Conservation (phyloP, 2,113 vertebrate genomes). For the Steatornis caripensis region DNA sequence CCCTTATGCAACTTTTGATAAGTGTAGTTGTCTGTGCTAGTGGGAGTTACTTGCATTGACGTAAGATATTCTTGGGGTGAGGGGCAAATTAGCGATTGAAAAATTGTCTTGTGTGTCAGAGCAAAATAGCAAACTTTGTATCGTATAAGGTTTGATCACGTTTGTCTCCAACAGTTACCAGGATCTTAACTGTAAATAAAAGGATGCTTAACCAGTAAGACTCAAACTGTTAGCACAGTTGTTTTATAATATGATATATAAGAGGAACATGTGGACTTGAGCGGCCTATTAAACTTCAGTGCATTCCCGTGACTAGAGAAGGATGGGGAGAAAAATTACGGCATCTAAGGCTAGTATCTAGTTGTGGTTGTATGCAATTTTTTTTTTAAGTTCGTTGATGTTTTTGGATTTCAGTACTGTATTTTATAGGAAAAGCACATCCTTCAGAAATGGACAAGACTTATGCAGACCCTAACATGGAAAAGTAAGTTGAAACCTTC, state of each 20-base stretch:
- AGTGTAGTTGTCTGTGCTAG: not conserved
- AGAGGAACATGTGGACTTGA: not conserved
- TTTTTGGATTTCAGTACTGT: not conserved
- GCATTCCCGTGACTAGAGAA: not conserved
- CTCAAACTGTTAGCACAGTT: not conserved
- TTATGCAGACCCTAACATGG: slow-evolving; percentile 51
- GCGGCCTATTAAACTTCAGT: not conserved
- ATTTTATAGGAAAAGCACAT: slow-evolving; percentile 15
- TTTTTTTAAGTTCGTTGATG: not conserved
- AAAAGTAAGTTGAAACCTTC: slow-evolving; percentile 69
- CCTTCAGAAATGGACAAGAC: slow-evolving; percentile 67
- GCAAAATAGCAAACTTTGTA: not conserved
- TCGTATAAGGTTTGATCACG: not conserved
- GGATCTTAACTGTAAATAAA: not conserved
- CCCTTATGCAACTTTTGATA: not conserved
- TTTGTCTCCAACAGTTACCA: not conserved
- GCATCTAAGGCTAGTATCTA: not conserved
- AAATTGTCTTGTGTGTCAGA: not conserved
- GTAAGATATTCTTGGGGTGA: not conserved
- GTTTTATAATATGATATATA: not conserved
- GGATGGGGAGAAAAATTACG: not conserved
- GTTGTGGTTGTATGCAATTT: not conserved
- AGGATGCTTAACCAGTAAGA: not conserved
- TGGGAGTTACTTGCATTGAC: not conserved
- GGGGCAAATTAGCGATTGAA: not conserved